phyloP scores from a whole-genome alignment of 1,140 invertebrate species.

The Antheraea pernyi region DNA sequence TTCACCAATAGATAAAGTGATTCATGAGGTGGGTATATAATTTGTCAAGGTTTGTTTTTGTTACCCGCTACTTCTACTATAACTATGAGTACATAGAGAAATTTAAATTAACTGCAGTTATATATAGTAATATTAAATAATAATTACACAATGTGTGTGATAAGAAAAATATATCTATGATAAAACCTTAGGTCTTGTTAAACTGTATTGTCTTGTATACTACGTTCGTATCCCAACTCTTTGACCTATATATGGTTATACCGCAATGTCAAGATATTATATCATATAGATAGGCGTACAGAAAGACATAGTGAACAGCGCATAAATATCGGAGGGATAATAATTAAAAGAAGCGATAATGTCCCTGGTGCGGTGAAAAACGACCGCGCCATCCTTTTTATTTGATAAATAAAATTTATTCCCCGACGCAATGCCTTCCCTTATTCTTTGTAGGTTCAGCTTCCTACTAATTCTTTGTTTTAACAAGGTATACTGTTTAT shows the following conservation, averaged over 20 bases:
- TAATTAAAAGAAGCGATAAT: conserved; percentile 78
- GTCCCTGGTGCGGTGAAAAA: conserved; percentile 72
- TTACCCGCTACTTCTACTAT: no score
- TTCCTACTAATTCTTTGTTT: conserved; percentile 44
- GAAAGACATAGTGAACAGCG: conserved; percentile 11
- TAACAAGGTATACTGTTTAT: conserved; percentile 14
- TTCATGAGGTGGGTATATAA: no score
- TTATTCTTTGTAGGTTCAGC: conserved; percentile 54
- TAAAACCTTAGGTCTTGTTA: no score
- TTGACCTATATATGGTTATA: neutral
- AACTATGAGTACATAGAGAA: no score
- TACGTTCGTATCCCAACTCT: neutral
- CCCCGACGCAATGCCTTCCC: conserved; percentile 50
- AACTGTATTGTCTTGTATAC: no score
- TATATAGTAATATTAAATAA: no score
- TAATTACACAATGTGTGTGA: no score
- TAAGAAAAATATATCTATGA: no score
- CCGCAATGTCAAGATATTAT: neutral
- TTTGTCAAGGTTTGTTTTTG: no score
- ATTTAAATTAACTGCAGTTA: no score
- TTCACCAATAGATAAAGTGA: no score
- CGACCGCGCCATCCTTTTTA: conserved; percentile 76
- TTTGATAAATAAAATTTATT: conserved; percentile 80
- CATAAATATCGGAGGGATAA: conserved; percentile 74
- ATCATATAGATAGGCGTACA: neutral